Evolutionary conservation across 2,888 invertebrate species (phyloP), one percentile per base, ranked within the genome.

Genomic region (Chaitophorus viminalis): DNA sequence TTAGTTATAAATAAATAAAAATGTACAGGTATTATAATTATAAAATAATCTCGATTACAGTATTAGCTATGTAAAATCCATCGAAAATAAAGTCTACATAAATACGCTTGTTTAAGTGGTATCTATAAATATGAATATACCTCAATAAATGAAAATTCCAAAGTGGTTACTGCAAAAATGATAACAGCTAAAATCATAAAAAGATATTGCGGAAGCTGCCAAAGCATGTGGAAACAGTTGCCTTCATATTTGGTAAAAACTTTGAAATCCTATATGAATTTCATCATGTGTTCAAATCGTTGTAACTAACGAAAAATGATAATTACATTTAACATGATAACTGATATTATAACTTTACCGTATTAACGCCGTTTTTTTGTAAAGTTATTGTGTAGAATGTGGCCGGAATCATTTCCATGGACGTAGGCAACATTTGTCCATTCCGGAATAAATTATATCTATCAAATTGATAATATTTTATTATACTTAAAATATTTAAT

Each of bases 261-360:
- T 68, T 68, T 68, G 0, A 14, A 2, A 68, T 68, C 68, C 68
- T 68, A n/a, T 68, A 68, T 6, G n/a, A n/a, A 68, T n/a, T 68
- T 68, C 8, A 99, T 98, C 90, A 99, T 95, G 29, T 98, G 93
- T 79, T 98, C 92, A 91, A 98, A 98, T 91, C 99, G 99, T 0
- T 39, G 6, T n/a, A 39, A 9, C 39, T 5, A 8, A 68, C n/a
- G 18, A n/a, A 68, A 68, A n/a, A n/a, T 21, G 6, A 11, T 21
- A 39, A 39, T 5, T 8, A 11, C 11, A 39, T 6, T 39, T 39
- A 11, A 1, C 39, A 39, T n/a, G 39, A 39, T 39, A 39, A 39
- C 39, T 39, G 6, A 39, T 68, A 17, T n/a, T n/a, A 21, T n/a
- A n/a, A 21, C n/a, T 9, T 72, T 72, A 72, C 72, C 72, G 11